Evolutionary conservation across 2,113 vertebrate genomes (phyloP).

Genomic region (Calyptommatus sinebrachiatus): DNA sequence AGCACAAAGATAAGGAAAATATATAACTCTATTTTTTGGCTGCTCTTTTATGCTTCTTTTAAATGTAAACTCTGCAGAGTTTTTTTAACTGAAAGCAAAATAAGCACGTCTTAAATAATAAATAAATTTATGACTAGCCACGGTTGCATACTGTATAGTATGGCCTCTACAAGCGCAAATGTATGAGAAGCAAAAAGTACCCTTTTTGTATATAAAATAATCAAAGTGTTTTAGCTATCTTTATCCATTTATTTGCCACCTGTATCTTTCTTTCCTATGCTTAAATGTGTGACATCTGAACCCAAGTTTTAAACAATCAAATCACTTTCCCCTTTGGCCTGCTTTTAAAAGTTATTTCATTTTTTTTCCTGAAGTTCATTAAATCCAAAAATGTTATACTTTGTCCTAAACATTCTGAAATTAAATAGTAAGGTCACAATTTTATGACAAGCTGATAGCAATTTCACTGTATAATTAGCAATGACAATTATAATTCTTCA

Average conservation of each 20-base stretch:
- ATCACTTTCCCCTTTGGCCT: neutral
- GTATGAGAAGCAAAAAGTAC: too few relatives aligned
- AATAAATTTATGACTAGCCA: too few relatives aligned
- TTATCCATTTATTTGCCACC: neutral
- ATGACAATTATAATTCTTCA: conserved; percentile 21
- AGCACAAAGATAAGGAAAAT: too few relatives aligned
- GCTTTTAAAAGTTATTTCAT: neutral
- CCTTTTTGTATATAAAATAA: too few relatives aligned
- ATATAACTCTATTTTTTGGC: too few relatives aligned
- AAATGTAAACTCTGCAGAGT: too few relatives aligned
- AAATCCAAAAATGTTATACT: conserved; percentile 9
- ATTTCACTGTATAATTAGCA: conserved; percentile 28
- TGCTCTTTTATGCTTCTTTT: too few relatives aligned
- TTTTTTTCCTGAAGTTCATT: neutral
- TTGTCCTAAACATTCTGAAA: conserved; percentile 15
- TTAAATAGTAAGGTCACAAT: conserved; percentile 19
- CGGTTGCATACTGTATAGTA: too few relatives aligned
- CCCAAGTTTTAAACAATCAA: neutral
- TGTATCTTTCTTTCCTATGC: neutral
- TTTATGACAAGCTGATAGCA: conserved; percentile 19
- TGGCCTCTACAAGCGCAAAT: too few relatives aligned
- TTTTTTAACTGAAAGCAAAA: too few relatives aligned
- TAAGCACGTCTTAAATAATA: too few relatives aligned
- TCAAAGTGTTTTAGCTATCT: neutral
- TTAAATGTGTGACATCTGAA: neutral